Conservation (phyloP, 2,888 invertebrate species). For the Tethea ocularis region DNA sequence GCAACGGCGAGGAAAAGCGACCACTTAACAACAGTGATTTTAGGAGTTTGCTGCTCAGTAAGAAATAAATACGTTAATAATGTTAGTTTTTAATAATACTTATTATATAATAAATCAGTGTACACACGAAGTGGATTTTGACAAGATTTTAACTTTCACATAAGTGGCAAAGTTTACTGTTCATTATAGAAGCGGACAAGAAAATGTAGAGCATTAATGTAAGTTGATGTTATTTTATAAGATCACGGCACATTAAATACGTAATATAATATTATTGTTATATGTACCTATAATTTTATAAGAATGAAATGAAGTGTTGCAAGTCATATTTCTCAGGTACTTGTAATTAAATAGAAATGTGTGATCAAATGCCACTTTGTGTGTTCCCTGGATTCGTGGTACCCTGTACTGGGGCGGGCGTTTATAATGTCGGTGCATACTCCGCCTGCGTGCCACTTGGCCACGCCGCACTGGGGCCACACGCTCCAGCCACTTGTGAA, state of each 20-base stretch:
- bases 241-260: not conserved
- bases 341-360: slow-evolving; percentile 1
- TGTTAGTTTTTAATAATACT: not conserved
- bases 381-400: not conserved
- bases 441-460: not conserved
- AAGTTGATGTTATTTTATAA: not conserved
- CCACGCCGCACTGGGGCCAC: not conserved
- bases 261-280: not conserved
- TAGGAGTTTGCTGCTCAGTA: slow-evolving; percentile 75
- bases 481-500: not conserved
- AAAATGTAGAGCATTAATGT: not conserved
- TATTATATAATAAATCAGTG: not conserved
- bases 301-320: not conserved
- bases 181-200: not conserved
- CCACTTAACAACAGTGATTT: slow-evolving; percentile 82
- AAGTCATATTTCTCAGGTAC: not conserved
- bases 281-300: not conserved
- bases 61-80: slow-evolving; percentile 41
- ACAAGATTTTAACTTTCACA: not conserved
- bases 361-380: not conserved
- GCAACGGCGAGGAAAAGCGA: slow-evolving; percentile 45
- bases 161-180: not conserved
- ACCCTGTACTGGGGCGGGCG: not conserved
- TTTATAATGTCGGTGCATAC: not conserved
- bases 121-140: not conserved